Evolutionary conservation across 2,113 vertebrate species (phyloP).

Genomic region (Sapayoa aenigma): DNA sequence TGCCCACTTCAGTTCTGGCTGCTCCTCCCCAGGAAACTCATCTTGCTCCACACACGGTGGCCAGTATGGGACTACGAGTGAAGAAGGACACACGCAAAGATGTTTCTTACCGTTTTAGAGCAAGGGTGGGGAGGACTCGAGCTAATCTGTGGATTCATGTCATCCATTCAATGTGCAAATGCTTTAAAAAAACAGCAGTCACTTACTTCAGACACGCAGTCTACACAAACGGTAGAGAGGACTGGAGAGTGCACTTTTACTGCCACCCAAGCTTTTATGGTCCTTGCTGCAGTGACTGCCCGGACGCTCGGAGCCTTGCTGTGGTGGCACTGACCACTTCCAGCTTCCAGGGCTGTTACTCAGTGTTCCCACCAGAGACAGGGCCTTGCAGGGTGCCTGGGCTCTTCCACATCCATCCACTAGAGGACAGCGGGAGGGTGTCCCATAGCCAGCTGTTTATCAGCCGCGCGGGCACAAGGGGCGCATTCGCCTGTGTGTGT

Average conservation of each 20-base stretch:
- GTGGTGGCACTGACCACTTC: accelerated
- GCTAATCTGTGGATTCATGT: not conserved
- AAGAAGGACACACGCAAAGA: not conserved
- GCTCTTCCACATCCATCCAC: not conserved
- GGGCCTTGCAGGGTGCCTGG: accelerated
- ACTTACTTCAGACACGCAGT: not conserved
- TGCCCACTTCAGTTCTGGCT: not conserved
- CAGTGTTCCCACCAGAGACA: accelerated
- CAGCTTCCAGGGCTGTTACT: not conserved
- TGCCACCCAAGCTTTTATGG: not conserved
- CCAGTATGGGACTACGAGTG: accelerated
- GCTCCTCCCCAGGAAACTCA: not conserved
- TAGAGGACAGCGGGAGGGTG: not conserved
- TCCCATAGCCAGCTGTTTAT: accelerated
- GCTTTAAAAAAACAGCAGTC: not conserved
- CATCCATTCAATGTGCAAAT: not conserved
- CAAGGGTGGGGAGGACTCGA: accelerated
- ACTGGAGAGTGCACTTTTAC: accelerated
- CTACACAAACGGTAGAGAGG: not conserved
- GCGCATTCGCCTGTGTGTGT: accelerated
- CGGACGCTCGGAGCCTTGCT: not conserved
- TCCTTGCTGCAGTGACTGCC: accelerated
- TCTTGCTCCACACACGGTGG: accelerated
- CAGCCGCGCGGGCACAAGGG: accelerated
- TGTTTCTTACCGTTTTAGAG: not conserved